Base-by-base conservation (phyloP, 2,888 invertebrate species). In the Galerucella calmariensis region DNA sequence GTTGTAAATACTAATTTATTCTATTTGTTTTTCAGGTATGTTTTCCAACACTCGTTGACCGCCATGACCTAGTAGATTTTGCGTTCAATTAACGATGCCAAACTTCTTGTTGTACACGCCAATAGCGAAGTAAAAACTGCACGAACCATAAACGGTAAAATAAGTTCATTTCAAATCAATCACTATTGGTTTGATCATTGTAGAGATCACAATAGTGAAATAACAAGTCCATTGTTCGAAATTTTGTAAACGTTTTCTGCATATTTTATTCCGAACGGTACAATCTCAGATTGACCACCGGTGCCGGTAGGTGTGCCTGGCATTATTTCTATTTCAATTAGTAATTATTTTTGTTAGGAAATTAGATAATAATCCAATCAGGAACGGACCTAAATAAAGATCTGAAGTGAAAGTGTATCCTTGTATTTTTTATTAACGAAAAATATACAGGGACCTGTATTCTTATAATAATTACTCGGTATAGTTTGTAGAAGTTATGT, bases 281-380 rank as follows among this genome's bases (percentile, higher is more conserved):
- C 35, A 41, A 41, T 58, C 51, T 66, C 16, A 58, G 44, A 66
- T 71, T 66, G 71, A 66, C 65, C 61, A 8, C 14, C 12, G 35
- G 35, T 41, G 9, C 41, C 14, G 16, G 65, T 68, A 69, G 72
- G 72, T 59, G 75, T 61, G 75, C 56, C 58, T 51, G 56, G 56
- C 41, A 72, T 62, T 72, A 75, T 75, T 75, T 75, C 75, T 56
- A 65, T 72, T 72, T 75, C 72, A 75, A 75, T 75, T 72, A 72
- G 71, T 56, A 74, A 70, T 63, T 70, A 66, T 66, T 70, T 70
- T 70, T 59, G 73, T 67, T 70, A 44, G 67, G 67, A 71, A 74
- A 69, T 61, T 58, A 74, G 73, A 69, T 74, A 74, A 69, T 67
- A 62, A 67, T 71, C 46, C 63, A 61, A 74, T 67, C 71, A 58